phyloP scores from a whole-genome alignment of 2,113 vertebrate genomes.

The Clarias gariepinus region DNA sequence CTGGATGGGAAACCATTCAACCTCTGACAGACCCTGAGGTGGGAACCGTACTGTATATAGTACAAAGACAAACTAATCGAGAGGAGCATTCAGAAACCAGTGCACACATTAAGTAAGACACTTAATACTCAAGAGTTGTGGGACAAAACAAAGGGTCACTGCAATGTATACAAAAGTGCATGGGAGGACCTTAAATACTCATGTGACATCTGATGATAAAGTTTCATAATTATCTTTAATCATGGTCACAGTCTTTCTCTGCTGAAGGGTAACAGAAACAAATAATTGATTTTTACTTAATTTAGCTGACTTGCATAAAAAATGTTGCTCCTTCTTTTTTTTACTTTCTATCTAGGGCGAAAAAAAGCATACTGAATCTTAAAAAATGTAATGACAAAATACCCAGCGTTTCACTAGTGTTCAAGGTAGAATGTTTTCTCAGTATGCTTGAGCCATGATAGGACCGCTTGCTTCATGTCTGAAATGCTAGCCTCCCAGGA shows the following conservation, averaged over 20 bases:
- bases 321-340: too few species aligned
- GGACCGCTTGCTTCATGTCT: too few species aligned
- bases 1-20: too few species aligned
- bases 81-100: background rate
- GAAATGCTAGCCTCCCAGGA: too few species aligned
- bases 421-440: too few species aligned
- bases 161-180: background rate
- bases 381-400: slow-evolving; percentile 1
- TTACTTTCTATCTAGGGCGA: background rate
- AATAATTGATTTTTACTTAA: background rate
- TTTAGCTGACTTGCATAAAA: background rate
- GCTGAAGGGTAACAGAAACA: background rate
- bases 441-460: too few species aligned
- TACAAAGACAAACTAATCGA: background rate
- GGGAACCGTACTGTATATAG: background rate
- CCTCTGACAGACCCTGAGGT: too few species aligned
- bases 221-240: background rate
- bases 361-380: background rate
- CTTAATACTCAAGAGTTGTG: background rate
- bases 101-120: background rate
- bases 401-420: background rate
- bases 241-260: background rate
- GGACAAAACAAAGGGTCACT: background rate
- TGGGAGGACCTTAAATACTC: background rate
- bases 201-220: background rate